A percentile compares a stretch with the other conserved stretches of the same genome.
Evolutionary conservation across 2,113 vertebrate species (phyloP).

Genomic region (Pelusios castaneus): DNA sequence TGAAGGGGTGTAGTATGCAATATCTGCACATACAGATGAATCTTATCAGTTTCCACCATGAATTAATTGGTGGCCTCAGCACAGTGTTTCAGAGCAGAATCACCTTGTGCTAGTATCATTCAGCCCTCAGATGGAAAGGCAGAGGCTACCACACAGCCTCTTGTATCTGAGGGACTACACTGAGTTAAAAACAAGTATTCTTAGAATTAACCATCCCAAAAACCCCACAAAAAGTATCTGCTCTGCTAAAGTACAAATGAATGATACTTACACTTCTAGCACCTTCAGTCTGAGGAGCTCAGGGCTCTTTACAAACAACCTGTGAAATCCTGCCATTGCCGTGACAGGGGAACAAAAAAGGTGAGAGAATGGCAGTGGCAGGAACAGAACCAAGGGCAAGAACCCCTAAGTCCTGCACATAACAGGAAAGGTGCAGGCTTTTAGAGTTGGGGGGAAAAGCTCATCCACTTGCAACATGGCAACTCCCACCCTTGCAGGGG

Average conservation of each 20-base stretch:
- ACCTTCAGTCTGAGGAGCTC: background rate
- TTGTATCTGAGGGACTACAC: background rate
- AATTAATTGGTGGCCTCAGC: constrained; percentile 11
- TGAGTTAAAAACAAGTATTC: rapidly evolving
- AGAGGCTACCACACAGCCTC: background rate
- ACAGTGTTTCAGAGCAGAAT: background rate
- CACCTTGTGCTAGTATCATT: constrained; percentile 2
- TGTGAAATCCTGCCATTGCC: background rate
- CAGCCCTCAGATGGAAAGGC: constrained; percentile 17
- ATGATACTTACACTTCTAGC: background rate
- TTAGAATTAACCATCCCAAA: rapidly evolving
- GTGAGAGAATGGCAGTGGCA: background rate
- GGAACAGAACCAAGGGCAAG: background rate
- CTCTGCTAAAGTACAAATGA: background rate
- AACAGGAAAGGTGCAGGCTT: background rate
- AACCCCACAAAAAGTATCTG: background rate
- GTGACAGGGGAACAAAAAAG: background rate
- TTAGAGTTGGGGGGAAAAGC: background rate
- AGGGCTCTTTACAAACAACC: background rate
- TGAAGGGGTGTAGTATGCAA: background rate
- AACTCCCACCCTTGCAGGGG: background rate
- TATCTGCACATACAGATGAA: background rate
- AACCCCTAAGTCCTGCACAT: background rate
- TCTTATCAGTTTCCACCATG: background rate
- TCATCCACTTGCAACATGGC: background rate